phyloP scores from a whole-genome alignment of 2,888 invertebrate genomes.

The Nomada ferruginata region DNA sequence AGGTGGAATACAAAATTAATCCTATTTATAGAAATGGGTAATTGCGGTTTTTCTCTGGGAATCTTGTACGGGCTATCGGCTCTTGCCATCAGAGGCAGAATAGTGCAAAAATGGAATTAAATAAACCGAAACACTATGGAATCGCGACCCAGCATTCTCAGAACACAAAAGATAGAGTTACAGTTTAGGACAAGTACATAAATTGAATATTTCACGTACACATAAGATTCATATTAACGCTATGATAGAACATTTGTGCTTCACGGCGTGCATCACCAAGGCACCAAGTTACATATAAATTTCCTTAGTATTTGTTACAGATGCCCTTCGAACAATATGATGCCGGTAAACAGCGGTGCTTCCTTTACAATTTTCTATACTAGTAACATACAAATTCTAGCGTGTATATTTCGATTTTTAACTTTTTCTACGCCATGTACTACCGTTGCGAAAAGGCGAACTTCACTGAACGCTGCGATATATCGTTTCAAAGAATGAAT shows the following conservation, averaged over 20 bases:
- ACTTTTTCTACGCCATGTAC: conserved; percentile 38
- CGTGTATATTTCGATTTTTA: conserved; percentile 36
- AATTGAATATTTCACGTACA: conserved; percentile 19
- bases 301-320: neutral
- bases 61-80: neutral
- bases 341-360: conserved; percentile 6
- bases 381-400: conserved; percentile 1
- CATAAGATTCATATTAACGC: conserved; percentile 42
- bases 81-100: neutral
- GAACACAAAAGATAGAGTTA: neutral
- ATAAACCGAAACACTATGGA: neutral
- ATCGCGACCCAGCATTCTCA: no score
- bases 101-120: neutral
- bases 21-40: neutral
- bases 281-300: neutral
- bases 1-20: neutral
- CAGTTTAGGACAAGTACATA: neutral
- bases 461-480: conserved; percentile 7
- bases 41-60: neutral
- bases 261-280: conserved; percentile 15
- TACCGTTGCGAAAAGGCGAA: conserved; percentile 24
- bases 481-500: no score
- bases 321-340: neutral
- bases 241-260: conserved; percentile 28
- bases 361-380: conserved; percentile 12